Percentiles rank a stretch among this genome's conserved stretches.
Evolutionary conservation across 2,113 vertebrate genomes (phyloP).

Genomic region (Channa maculata): DNA sequence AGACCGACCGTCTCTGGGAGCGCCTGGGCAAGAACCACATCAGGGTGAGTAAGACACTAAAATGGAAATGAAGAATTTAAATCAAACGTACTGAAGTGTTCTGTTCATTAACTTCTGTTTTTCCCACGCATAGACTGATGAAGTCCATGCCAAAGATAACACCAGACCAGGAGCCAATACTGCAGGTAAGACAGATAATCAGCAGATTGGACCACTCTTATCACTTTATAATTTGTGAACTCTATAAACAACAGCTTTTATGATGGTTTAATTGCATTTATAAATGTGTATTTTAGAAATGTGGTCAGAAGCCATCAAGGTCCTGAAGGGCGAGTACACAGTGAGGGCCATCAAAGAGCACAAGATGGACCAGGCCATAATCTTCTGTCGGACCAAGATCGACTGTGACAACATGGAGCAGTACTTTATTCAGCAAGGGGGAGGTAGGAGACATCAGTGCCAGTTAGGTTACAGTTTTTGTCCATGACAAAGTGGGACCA

Average conservation of each 20-base stretch:
- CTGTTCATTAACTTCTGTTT: not conserved
- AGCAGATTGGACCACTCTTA: not conserved
- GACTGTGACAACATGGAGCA: conserved; percentile 99
- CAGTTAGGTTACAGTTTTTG: not conserved
- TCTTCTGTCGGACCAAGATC: conserved; percentile 98
- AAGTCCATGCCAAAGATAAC: conserved; percentile 96
- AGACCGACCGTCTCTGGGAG: conserved; percentile 92
- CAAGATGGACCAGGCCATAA: conserved; percentile 99
- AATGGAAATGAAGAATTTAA: not conserved
- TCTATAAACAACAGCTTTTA: too few relatives aligned
- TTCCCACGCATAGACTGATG: conserved; percentile 88
- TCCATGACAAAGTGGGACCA: not conserved
- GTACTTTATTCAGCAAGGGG: conserved; percentile 95
- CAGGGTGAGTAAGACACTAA: conserved; percentile 76
- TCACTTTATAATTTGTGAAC: not conserved
- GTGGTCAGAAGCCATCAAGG: conserved; percentile 98
- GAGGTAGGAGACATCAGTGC: conserved; percentile 83
- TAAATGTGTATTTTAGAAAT: conserved; percentile 85
- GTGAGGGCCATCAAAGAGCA: conserved; percentile 96
- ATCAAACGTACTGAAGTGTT: not conserved
- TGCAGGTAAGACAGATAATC: conserved; percentile 83
- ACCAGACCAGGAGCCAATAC: conserved; percentile 90
- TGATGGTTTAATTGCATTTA: not conserved
- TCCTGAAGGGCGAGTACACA: conserved; percentile 95
- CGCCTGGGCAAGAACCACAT: conserved; percentile 91